Base-by-base conservation (phyloP, 1,140 invertebrate species). In the Hetaerina americana region DNA sequence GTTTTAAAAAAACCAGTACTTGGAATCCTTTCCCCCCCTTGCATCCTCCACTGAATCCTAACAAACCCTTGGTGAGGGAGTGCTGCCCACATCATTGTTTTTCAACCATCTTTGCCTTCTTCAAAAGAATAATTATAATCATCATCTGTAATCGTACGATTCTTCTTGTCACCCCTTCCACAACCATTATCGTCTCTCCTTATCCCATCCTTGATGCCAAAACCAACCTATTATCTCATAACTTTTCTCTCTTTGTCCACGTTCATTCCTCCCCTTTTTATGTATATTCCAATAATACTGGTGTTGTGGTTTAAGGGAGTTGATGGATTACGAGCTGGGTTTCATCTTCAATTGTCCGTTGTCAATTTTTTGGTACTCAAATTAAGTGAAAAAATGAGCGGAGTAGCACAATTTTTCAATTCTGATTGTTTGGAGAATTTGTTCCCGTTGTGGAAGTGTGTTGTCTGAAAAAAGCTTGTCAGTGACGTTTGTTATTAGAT, bases 401-500 rank as follows among this genome's bases (percentile, higher is more conserved):
- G 26, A 25, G 10, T n/a, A 69, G 68, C 68, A 69, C 68, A 69
- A 69, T 69, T 69, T 27, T 69, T 28, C 26, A 28, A 28, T 69
- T 69, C n/a, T 5, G 68, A 27, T 27, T 28, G 26, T 27, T 27
- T 27, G 24, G 66, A 68, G 24, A 26, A 68, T 69, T 27, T 69
- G 28, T 69, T 69, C 68, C 68, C 40, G n/a, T 69, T 26, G 26
- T 15, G 22, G 68, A 69, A 69, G 68, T 69, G 68, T 69, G 68
- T 69, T 69, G 68, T n/a, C 28, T 69, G 68, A 22, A 69, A 69
- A 28, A 27, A 28, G 31, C 31, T 57, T 57, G 2, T 8, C 26
- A 26, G 68, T 57, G 26, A 27, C 8, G 8, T 68, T 68, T 69
- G 28, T 69, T 69, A 22, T 25, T 25, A n/a, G 28, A 69, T 69